A percentile compares a stretch with the other conserved stretches of the same genome.
Conservation (phyloP, 2,113 vertebrate genomes). For the Stegastes partitus region DNA sequence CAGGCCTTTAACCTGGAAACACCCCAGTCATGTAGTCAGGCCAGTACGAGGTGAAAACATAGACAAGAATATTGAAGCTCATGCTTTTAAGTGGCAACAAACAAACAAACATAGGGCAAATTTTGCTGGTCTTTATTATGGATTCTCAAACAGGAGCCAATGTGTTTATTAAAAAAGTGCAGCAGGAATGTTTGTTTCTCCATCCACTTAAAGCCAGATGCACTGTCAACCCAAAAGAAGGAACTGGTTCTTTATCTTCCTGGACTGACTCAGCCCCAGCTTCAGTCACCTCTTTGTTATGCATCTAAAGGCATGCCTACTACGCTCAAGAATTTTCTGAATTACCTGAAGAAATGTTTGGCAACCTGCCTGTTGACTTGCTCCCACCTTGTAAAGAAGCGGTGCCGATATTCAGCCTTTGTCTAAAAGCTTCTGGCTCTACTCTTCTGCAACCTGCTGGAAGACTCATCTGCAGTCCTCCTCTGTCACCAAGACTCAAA, state of each 20-base stretch:
- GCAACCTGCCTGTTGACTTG: not conserved
- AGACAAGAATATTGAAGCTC: not conserved
- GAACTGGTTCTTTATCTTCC: not conserved
- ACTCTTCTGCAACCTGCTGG: not conserved
- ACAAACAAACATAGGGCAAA: too few relatives aligned
- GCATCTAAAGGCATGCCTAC: not conserved
- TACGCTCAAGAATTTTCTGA: not conserved
- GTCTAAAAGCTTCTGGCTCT: not conserved
- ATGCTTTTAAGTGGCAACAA: too few relatives aligned
- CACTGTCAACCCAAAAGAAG: not conserved
- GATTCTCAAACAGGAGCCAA: not conserved
- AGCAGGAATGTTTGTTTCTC: not conserved
- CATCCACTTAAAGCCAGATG: not conserved
- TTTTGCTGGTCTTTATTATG: not conserved
- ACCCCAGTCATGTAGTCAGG: conserved; percentile 18
- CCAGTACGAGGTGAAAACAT: not conserved
- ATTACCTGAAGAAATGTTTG: conserved; percentile 9
- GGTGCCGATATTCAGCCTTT: not conserved
- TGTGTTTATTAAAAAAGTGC: not conserved
- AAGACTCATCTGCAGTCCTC: not conserved
- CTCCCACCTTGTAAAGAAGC: not conserved
- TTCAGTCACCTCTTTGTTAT: not conserved
- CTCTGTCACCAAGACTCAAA: not conserved
- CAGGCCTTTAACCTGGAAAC: not conserved
- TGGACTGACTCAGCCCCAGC: not conserved